A percentile compares a stretch with the other conserved stretches of the same genome.
Evolutionary conservation across 1,140 invertebrate genomes (phyloP).

Genomic region (Sminthurinus signatus): DNA sequence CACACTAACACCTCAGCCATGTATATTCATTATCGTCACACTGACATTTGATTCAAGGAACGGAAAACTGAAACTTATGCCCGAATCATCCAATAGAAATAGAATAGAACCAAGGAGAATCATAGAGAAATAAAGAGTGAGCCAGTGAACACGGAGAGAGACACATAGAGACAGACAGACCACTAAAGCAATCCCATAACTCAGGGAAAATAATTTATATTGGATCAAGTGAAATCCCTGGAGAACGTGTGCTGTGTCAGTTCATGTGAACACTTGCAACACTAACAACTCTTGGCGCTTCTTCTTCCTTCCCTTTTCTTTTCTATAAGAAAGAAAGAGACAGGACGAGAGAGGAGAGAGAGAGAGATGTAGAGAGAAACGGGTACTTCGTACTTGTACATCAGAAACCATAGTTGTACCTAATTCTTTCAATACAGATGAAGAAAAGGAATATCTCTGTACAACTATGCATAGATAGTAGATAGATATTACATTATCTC

Average conservation of each 20-base stretch:
- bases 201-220: background rate
- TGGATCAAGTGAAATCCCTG: background rate
- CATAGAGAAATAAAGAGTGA: background rate
- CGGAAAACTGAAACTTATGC: background rate
- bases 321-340: background rate
- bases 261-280: background rate
- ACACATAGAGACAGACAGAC: background rate
- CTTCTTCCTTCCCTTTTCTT: background rate
- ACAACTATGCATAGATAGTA: too few relatives aligned
- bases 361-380: too few relatives aligned
- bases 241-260: background rate
- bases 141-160: background rate
- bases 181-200: too few relatives aligned
- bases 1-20: background rate
- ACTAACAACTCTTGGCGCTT: background rate
- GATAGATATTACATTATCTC: too few relatives aligned
- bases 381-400: too few relatives aligned
- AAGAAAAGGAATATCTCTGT: too few relatives aligned
- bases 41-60: background rate
- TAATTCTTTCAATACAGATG: too few relatives aligned
- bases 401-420: too few relatives aligned
- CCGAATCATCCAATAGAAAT: too few relatives aligned
- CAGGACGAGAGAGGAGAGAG: constrained; percentile 9
- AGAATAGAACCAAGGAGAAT: too few relatives aligned
- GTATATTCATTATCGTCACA: background rate